Evolutionary conservation across 1,140 invertebrate genomes (phyloP), one percentile per base, ranked within the genome.

Genomic region (Oryctes rhinoceros): DNA sequence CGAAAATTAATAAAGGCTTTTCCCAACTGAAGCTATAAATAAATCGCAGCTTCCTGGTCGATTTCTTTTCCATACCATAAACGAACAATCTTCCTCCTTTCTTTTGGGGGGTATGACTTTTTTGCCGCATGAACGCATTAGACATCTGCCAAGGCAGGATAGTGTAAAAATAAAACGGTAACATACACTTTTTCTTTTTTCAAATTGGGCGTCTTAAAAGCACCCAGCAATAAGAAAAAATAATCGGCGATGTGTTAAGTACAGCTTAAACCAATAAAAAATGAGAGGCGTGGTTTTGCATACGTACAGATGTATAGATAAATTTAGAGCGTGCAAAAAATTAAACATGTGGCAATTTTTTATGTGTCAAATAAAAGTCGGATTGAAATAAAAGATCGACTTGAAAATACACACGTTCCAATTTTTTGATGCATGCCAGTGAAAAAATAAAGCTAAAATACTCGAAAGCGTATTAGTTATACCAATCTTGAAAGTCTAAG

Each of bases 1-100:
- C 65, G 65, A 67, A 67, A 67, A 67, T 67, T 67, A 67, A 67
- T 67, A 67, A 67, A 67, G 65, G 65, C 18, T 20, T 67, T 20
- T 67, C 65, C 18, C 65, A 67, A 67, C 65, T 67, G 18, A 35
- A 67, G 18, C 65, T 67, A 67, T 67, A 67, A 67, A 67, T 67
- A 67, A 67, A 67, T 67, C 30, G 65, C 4, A 67, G 65, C 65
- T 67, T 67, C 65, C 65, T 67, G 65, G 65, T 35, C 18, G 10
- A 67, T 67, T 67, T 67, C 39, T 67, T 67, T 67, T 35, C 65
- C 65, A 24, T 35, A 67, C 20, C 65, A 35, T 67, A 67, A 67
- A 30, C 65, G 20, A 24, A 9, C 18, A 24, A 24, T 35, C 30
- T 30, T 67, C 18, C 65, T 67, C 65, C 30, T 30, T 67, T 67